Base-by-base conservation (phyloP, 2,113 vertebrate species). In the Mormyrus iriodes region DNA sequence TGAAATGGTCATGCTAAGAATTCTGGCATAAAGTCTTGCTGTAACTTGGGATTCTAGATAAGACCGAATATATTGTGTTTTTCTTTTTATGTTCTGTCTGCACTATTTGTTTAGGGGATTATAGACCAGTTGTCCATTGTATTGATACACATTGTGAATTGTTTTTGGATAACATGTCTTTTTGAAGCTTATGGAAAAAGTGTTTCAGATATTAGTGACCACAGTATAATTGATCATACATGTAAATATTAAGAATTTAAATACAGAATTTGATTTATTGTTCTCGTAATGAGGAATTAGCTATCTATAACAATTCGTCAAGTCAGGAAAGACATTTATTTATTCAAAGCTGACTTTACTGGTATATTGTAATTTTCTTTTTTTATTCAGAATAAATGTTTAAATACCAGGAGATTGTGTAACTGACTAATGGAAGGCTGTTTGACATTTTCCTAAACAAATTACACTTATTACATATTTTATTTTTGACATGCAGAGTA, bases 351-450 rank as follows among this genome's bases (percentile, higher is more conserved):
- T 93, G 91, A 42, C 93, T 92, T 90, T 90, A 88, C 87, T 61
- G 94, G 93, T 93, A 91, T 92, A 91, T 92, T 93, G 91, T 92
- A 94, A 55, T 83, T 90, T 85, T 93, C 89, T 93, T 90, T 94
- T 94, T 94, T 93, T 93, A 92, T 93, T 21, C 94, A 93, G 90
- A 92, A 95, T 91, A 92, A 94, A 95, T 93, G 90, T 90, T 92
- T 92, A 91, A 90, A 92, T 61, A 87, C 92, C 89, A 89, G 24
- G 86, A 89, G 89, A 83, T 87, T 90, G n/a, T 85, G 73, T 44
- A 69, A 69, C 65, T 90, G 35, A 42, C 27, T 86, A 44, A 89
- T 91, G n/a, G 4, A 52, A 52, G 17, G 27, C 85, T 3, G 13
- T 65, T 65, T n/a, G 21, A 69, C 21, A 2, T 27, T 84, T 84